phyloP scores from a whole-genome alignment of 2,888 invertebrate species.

The Petrolisthes cinctipes region DNA sequence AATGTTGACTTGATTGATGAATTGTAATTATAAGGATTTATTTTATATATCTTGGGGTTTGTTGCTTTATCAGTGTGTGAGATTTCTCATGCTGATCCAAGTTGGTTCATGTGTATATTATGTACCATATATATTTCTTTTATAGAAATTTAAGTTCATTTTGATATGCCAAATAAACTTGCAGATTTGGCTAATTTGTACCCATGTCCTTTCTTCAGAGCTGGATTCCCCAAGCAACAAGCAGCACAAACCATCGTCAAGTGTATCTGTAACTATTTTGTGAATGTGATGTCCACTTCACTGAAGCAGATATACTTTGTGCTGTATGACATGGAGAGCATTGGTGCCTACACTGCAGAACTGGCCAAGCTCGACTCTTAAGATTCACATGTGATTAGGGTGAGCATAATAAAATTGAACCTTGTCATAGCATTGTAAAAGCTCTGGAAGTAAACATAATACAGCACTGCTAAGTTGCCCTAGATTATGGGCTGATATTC shows the following conservation, averaged over 20 bases:
- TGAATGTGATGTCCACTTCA: slow-evolving; percentile 70
- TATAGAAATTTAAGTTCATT: background rate
- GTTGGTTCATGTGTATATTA: background rate
- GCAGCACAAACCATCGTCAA: slow-evolving; percentile 73
- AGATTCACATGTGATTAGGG: slow-evolving; percentile 5
- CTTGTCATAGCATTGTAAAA: no score
- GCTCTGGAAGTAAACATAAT: no score
- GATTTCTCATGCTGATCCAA: no score
- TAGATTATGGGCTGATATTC: no score
- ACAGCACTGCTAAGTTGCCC: no score
- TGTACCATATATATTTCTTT: background rate
- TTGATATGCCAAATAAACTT: background rate
- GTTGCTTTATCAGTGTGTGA: no score
- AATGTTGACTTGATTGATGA: no score
- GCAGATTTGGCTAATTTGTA: background rate
- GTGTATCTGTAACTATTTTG: slow-evolving; percentile 72
- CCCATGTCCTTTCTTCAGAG: slow-evolving; percentile 67
- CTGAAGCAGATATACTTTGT: slow-evolving; percentile 73
- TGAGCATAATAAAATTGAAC: background rate
- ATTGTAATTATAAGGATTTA: no score
- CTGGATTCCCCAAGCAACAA: slow-evolving; percentile 73
- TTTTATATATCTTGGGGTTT: no score
- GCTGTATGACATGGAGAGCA: slow-evolving; percentile 72
- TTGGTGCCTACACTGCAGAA: slow-evolving; percentile 72
- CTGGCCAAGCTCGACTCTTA: slow-evolving; percentile 70